Base-by-base conservation (phyloP, 2,113 vertebrate genomes). In the Daphoenositta chrysoptera region DNA sequence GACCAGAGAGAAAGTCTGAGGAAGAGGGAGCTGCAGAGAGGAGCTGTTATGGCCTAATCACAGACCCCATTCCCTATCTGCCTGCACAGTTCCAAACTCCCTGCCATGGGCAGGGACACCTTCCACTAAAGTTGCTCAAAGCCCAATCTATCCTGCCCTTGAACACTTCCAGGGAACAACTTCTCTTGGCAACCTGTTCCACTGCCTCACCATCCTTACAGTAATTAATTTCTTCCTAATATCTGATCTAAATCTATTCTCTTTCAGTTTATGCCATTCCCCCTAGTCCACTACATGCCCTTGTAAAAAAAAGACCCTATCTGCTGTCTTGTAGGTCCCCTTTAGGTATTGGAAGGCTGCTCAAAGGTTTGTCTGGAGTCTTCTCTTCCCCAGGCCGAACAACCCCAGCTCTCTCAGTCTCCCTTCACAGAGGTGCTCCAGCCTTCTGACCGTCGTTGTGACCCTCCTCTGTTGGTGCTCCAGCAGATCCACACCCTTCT, bases 251-350 rank as follows among this genome's bases (percentile, higher is more conserved):
- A 69, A 75, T 26, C 5, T 48, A 33, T 27, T 39, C 7, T 44
- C 20, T 48, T 69, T 44, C 19, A 33, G 10, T 37, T 70, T 65
- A 69, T 64, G 18, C 8, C 7, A 10, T 53, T 58, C 3, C 8
- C 4, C 28, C 6, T 30, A 2, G 1, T 48, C 30, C 9, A 10
- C 18, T 40, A n/a, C 7, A 31, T 2, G 4, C 2, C 27, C 11
- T 48, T 21, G 22, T 31, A 28, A 17, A 33, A 28, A 17, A 33
- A 37, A 40, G 10, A 37, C 23, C 10, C 7, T 37, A 23, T 57
- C 33, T 26, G 15, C 10, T n/a, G 24, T 33, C 10, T 7, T 63
- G 30, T 40, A 63, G 37, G 16, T 7, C 3, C 6, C 11, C 10
- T 33, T 68, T 14, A 56, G 4, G 21, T 40, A 28, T 2, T 35